Evolutionary conservation across 2,797 vertebrate species (phyloP).

Genomic region (Meda fulgida): DNA sequence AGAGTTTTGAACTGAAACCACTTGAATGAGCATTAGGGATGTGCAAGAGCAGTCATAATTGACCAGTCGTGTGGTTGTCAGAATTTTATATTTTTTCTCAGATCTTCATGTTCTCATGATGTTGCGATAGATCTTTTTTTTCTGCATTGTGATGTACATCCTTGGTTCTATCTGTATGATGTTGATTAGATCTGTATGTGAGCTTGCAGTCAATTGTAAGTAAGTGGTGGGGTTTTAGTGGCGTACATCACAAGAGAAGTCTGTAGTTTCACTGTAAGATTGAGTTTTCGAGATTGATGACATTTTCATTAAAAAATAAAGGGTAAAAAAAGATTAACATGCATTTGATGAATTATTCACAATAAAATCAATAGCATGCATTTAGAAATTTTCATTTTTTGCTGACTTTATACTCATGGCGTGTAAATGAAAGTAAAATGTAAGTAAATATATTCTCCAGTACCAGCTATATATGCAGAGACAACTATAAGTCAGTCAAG

Average conservation of each 20-base stretch:
- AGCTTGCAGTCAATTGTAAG: neutral
- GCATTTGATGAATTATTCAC: neutral
- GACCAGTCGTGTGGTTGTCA: neutral
- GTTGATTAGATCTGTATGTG: constrained; percentile 3
- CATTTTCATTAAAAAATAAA: neutral
- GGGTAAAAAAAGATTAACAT: neutral
- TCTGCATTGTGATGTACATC: neutral
- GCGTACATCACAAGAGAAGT: neutral
- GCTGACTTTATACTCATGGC: neutral
- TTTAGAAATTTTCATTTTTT: neutral
- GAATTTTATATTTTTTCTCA: neutral
- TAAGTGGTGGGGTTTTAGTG: neutral
- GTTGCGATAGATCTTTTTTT: neutral
- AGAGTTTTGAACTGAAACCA: constrained; percentile 18
- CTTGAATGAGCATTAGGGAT: constrained; percentile 14
- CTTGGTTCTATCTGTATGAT: neutral
- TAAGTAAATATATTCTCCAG: neutral
- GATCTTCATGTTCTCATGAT: neutral
- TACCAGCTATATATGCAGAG: neutral
- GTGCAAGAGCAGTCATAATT: neutral
- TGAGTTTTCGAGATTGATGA: neutral
- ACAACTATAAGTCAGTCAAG: neutral
- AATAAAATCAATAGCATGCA: neutral
- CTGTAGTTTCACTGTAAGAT: neutral
- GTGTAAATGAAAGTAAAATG: neutral